Percentiles rank a stretch among this genome's conserved stretches.
Conservation (phyloP, 2,113 vertebrate species). For the Cavia aperea region DNA sequence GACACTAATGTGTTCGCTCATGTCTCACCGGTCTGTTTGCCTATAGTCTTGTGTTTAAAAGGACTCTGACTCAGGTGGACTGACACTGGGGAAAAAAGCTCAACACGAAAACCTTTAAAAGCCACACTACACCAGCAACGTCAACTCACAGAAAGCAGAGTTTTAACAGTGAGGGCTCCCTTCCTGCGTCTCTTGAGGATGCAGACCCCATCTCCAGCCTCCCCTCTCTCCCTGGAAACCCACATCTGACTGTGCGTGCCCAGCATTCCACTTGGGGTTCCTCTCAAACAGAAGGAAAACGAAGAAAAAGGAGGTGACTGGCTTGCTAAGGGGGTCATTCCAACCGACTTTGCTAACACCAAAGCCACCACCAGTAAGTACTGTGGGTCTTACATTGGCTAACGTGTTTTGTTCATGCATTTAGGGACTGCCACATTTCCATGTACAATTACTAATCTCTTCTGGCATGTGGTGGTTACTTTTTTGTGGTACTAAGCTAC, state of each 20-base stretch:
- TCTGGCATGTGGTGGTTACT: background rate
- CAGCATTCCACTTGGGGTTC: too few species aligned
- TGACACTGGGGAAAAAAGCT: background rate
- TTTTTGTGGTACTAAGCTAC: background rate
- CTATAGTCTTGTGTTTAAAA: background rate
- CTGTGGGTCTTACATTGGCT: accelerated
- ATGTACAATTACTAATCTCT: background rate
- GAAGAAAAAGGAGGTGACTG: background rate
- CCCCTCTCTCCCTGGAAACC: accelerated
- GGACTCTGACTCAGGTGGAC: background rate
- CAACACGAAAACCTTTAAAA: background rate
- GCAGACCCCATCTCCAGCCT: too few species aligned
- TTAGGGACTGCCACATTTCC: background rate
- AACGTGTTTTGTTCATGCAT: background rate
- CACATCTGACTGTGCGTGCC: background rate
- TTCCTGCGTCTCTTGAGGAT: background rate
- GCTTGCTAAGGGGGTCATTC: background rate
- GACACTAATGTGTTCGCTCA: background rate
- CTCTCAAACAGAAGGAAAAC: background rate
- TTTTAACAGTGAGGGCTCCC: background rate
- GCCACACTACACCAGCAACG: accelerated
- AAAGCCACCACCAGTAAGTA: background rate
- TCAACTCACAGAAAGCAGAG: background rate
- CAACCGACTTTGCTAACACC: accelerated
- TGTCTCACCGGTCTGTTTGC: background rate